phyloP scores from a whole-genome alignment of 2,797 vertebrate species.

The Chelmon rostratus region DNA sequence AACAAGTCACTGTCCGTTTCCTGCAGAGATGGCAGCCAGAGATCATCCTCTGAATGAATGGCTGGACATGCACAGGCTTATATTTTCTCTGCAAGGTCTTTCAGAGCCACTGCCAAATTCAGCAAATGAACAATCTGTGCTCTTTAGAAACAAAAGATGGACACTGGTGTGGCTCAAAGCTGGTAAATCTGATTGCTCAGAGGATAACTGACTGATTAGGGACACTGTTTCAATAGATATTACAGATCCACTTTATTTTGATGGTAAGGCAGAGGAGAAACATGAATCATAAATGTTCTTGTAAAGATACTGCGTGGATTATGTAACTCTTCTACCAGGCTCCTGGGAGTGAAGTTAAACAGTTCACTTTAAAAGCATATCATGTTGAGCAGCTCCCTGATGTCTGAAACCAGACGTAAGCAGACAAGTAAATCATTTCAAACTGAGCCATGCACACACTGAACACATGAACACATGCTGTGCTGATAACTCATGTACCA shows the following conservation, averaged over 20 bases:
- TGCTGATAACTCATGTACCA: slow-evolving; percentile 3
- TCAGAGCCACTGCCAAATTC: slow-evolving; percentile 10
- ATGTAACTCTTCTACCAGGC: not conserved
- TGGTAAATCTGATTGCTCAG: not conserved
- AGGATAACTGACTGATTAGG: not conserved
- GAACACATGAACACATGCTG: slow-evolving; percentile 1
- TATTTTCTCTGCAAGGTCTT: slow-evolving; percentile 24
- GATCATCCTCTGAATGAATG: slow-evolving; percentile 58
- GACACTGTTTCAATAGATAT: not conserved
- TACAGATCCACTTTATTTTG: not conserved
- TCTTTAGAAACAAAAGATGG: slow-evolving; percentile 5
- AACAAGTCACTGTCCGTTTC: not conserved
- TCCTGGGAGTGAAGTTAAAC: not conserved
- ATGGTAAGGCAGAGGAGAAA: not conserved
- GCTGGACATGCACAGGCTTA: slow-evolving; percentile 35
- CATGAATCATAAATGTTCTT: not conserved
- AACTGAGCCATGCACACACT: slow-evolving; percentile 9
- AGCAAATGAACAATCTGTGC: not conserved
- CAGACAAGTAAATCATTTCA: slow-evolving; percentile 5
- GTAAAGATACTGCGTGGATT: slow-evolving; percentile 1
- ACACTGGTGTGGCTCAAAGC: not conserved
- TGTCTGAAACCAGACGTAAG: slow-evolving; percentile 9
- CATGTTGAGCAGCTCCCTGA: not conserved
- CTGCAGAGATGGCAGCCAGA: slow-evolving; percentile 10
- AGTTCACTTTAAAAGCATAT: slow-evolving; percentile 9